phyloP scores from a whole-genome alignment of 1,140 invertebrate species.

The Onthophagus taurus region DNA sequence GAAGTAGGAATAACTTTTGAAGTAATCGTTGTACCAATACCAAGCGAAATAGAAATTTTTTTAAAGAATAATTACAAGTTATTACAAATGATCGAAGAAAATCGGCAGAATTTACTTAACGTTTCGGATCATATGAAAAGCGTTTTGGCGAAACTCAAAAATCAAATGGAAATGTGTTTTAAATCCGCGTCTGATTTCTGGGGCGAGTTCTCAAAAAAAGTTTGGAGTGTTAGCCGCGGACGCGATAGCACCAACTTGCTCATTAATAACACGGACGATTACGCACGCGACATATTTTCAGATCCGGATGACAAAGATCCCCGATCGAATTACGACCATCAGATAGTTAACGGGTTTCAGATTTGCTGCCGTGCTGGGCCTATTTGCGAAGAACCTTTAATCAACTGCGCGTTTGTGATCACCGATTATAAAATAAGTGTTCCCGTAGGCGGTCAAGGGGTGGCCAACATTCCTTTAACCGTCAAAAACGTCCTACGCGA shows the following conservation, averaged over 20 bases:
- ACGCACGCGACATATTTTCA: constrained; percentile 25
- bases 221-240: constrained; percentile 39
- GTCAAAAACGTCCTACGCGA: constrained; percentile 82
- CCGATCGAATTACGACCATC: constrained; percentile 26
- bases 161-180: constrained; percentile 2
- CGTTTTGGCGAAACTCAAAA: constrained; percentile 2
- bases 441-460: constrained; percentile 4
- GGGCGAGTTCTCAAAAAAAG: constrained; percentile 38
- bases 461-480: constrained; percentile 13
- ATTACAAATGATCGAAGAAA: constrained; percentile 43
- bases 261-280: constrained; percentile 24
- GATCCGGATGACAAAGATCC: constrained; percentile 23
- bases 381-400: constrained; percentile 33
- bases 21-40: constrained; percentile 72
- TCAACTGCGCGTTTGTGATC: constrained; percentile 41
- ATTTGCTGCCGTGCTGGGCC: constrained; percentile 31
- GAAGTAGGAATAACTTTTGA: constrained; percentile 38
- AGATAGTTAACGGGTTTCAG: constrained; percentile 31
- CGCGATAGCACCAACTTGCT: constrained; percentile 28
- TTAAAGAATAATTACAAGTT: constrained; percentile 52
- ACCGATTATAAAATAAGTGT: constrained; percentile 38
- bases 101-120: constrained; percentile 17
- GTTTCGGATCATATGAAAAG: neutral
- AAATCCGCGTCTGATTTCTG: constrained; percentile 12
- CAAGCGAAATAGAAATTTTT: constrained; percentile 60